Percentiles rank a stretch among this genome's conserved stretches.
phyloP scores from a whole-genome alignment of 2,888 invertebrate species.

The Esperia sulphurella region DNA sequence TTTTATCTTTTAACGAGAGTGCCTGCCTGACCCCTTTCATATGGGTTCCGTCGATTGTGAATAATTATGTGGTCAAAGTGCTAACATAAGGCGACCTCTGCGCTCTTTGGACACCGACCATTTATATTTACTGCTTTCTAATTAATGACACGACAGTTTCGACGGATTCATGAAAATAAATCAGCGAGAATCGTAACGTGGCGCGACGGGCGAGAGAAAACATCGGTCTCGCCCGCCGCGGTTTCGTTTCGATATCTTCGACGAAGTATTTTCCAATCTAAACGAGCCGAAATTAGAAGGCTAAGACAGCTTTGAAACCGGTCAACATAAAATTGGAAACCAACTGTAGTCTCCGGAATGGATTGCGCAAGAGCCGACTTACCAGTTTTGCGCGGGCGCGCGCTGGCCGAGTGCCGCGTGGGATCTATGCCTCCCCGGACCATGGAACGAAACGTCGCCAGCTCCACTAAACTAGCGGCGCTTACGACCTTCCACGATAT shows the following conservation, averaged over 20 bases:
- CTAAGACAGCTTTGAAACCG: conserved; percentile 74
- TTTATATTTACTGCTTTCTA: conserved; percentile 21
- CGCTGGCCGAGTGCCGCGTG: conserved; percentile 49
- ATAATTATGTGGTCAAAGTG: conserved; percentile 3
- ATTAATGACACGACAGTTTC: conserved; percentile 21
- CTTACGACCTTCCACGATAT: conserved; percentile 39
- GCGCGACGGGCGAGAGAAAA: conserved; percentile 28
- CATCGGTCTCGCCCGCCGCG: conserved; percentile 29
- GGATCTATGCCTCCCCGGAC: too few species aligned
- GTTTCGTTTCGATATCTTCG: conserved; percentile 41
- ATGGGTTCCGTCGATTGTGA: background rate
- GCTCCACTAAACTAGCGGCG: conserved; percentile 14
- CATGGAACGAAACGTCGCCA: conserved; percentile 37
- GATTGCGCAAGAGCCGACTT: conserved; percentile 73
- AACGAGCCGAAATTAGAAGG: conserved; percentile 78
- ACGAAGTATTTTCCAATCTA: conserved; percentile 73
- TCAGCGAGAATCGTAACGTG: background rate
- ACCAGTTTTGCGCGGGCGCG: conserved; percentile 63
- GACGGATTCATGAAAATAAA: conserved; percentile 20
- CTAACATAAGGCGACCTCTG: background rate
- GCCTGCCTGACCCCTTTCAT: background rate
- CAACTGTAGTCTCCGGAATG: conserved; percentile 69
- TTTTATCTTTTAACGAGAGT: background rate
- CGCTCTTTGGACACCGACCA: conserved; percentile 8
- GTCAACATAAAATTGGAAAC: conserved; percentile 80